phyloP scores from a whole-genome alignment of 1,140 invertebrate genomes.

The Stegodyphus dumicola region DNA sequence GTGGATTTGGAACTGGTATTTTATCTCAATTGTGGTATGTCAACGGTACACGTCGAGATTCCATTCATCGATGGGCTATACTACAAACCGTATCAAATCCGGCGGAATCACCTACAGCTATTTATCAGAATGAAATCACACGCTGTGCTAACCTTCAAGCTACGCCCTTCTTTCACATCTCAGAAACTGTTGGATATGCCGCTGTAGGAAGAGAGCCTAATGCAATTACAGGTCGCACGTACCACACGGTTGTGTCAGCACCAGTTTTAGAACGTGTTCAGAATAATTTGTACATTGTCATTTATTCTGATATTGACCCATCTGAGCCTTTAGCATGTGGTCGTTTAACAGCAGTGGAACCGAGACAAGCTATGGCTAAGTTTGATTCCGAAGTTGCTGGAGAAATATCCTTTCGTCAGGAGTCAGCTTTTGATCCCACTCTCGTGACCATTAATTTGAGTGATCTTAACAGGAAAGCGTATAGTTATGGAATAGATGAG shows the following conservation, averaged over 20 bases:
- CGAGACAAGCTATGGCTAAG: conserved; percentile 72
- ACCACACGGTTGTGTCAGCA: conserved; percentile 21
- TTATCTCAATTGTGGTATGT: conserved; percentile 61
- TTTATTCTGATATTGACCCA: conserved; percentile 83
- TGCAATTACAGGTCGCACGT: conserved; percentile 58
- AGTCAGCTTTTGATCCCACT: conserved; percentile 86
- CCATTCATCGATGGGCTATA: conserved; percentile 57
- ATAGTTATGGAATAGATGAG: conserved; percentile 71
- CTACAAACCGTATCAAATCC: conserved; percentile 24
- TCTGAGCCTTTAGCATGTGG: conserved; percentile 86
- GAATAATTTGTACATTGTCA: conserved; percentile 81
- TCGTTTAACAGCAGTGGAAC: conserved; percentile 74
- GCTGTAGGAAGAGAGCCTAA: conserved; percentile 60
- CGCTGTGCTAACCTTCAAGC: conserved; percentile 44
- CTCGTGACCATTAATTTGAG: conserved; percentile 80
- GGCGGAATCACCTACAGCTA: conserved; percentile 5
- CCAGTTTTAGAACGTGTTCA: conserved; percentile 71
- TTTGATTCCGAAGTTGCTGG: conserved; percentile 86
- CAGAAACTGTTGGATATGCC: conserved; percentile 37
- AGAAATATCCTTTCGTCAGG: conserved; percentile 81
- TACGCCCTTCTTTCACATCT: conserved; percentile 51
- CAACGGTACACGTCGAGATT: conserved; percentile 59
- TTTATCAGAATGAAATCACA: conserved; percentile 54
- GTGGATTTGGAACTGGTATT: conserved; percentile 52
- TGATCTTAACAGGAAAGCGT: conserved; percentile 71